Base-by-base conservation (phyloP, 2,797 vertebrate genomes). In the Alectoris magna region DNA sequence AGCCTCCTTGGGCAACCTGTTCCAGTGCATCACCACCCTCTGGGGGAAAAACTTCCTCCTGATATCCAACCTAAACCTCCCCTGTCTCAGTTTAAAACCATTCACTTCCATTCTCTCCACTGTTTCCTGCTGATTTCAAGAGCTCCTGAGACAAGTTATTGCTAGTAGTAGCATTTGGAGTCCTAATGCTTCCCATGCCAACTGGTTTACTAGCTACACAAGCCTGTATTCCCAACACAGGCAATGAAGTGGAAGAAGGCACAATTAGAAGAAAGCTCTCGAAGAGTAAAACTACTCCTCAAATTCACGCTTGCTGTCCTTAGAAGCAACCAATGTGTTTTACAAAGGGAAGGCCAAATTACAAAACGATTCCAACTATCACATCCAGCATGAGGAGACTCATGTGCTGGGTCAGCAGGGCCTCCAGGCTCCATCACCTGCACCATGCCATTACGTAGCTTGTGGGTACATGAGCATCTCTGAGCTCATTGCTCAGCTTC, bases 321-420 rank as follows among this genome's bases (percentile, higher is more conserved):
- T 68, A 68, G 44, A 64, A 58, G 5, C 31, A 76, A 41, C n/a
- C 0, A 0, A 11, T 29, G 43, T n/a, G 55, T 58, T 56, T 14
- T 2, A 36, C 27, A 43, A 44, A 62, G 64, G 29, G 31, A 58
- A 84, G 56, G 46, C 49, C 72, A 68, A 53, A 80, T 36, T 0
- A 13, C 44, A 9, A n/a, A 21, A n/a, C 11, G 6, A 16, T 68
- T 93, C 59, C 0, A 2, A 77, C 29, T 8, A 4, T 34, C 10
- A 5, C 9, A 15, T n/a, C 44, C 66, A 63, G 21, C 41, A 10
- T 0, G 0, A 4, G 11, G 39, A 46, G 17, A 46, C 38, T 0
- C 1, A 19, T 38, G 51, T 68, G 41, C 21, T 9, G 21, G 46
- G 46, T 49, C 63, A 81, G 43, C 73, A 78, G 51, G 91, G 83